Percentiles rank a stretch among this genome's conserved stretches.
phyloP scores from a whole-genome alignment of 2,113 vertebrate genomes.

The Corythornis madagascariensis region DNA sequence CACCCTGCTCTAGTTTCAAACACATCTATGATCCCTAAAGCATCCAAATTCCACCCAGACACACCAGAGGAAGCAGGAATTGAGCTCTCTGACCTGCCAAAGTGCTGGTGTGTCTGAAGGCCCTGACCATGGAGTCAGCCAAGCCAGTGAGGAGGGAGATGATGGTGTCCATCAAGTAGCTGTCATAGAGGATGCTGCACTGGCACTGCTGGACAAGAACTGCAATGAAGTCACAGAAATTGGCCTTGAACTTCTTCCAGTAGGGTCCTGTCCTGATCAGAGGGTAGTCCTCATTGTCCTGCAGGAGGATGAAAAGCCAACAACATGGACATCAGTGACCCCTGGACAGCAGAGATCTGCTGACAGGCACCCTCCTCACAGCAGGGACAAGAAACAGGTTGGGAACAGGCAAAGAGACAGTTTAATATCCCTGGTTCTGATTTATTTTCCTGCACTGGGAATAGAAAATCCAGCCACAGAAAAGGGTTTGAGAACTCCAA shows the following conservation, averaged over 20 bases:
- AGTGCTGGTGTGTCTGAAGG: constrained; percentile 92
- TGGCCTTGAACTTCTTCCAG: constrained; percentile 87
- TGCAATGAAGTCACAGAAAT: constrained; percentile 89
- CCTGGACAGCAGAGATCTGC: neutral
- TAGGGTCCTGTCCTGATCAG: constrained; percentile 83
- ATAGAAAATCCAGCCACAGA: too few species aligned
- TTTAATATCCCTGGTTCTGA: too few species aligned
- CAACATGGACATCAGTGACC: too few species aligned
- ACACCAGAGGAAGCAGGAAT: neutral
- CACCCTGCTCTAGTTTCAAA: too few species aligned
- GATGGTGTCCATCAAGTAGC: constrained; percentile 85
- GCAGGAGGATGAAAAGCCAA: neutral
- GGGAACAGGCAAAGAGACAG: neutral
- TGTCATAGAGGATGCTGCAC: constrained; percentile 84
- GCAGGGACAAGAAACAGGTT: neutral
- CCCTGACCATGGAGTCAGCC: constrained; percentile 84
- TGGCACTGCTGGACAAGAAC: constrained; percentile 87
- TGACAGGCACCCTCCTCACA: neutral
- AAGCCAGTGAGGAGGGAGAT: constrained; percentile 87
- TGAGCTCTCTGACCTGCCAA: constrained; percentile 81
- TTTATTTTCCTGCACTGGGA: too few species aligned
- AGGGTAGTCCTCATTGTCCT: constrained; percentile 87
- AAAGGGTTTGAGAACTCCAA: too few species aligned
- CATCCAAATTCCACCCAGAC: neutral
- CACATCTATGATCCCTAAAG: neutral